phyloP scores from a whole-genome alignment of 2,888 invertebrate genomes.

The Eupithecia tripunctaria region DNA sequence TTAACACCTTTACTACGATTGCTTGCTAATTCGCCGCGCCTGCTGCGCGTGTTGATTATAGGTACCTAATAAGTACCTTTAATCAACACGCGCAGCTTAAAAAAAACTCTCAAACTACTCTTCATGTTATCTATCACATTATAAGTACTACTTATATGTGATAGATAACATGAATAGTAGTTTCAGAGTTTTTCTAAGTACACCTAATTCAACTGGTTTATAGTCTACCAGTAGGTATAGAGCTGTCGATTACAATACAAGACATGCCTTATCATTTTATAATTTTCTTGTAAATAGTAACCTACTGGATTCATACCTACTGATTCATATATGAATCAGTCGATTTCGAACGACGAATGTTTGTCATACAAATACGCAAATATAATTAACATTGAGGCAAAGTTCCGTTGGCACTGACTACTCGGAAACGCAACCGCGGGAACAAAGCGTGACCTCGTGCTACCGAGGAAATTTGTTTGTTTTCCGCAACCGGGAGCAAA shows the following conservation, averaged over 20 bases:
- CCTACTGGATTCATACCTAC: background rate
- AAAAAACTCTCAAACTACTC: no score
- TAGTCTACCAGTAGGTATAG: background rate
- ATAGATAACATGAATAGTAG: no score
- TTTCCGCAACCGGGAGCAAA: background rate
- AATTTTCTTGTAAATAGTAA: no score
- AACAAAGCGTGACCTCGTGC: constrained; percentile 21
- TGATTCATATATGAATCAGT: background rate
- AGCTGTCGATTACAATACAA: background rate
- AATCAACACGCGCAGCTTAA: no score
- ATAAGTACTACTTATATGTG: no score
- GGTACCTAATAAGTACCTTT: no score
- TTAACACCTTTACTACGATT: no score
- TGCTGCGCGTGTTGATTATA: no score
- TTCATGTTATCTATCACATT: no score
- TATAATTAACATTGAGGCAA: constrained; percentile 35
- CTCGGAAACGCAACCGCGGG: constrained; percentile 20
- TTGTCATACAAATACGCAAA: constrained; percentile 36
- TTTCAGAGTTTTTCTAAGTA: no score
- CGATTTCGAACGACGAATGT: constrained; percentile 21
- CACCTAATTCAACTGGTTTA: background rate
- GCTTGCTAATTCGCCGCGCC: no score
- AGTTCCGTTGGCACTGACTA: constrained; percentile 32
- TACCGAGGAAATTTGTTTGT: constrained; percentile 6
- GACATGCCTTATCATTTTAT: background rate